A percentile compares a stretch with the other conserved stretches of the same genome.
Conservation (phyloP, 1,140 invertebrate genomes). For the Brachionus asplanchnoidis region DNA sequence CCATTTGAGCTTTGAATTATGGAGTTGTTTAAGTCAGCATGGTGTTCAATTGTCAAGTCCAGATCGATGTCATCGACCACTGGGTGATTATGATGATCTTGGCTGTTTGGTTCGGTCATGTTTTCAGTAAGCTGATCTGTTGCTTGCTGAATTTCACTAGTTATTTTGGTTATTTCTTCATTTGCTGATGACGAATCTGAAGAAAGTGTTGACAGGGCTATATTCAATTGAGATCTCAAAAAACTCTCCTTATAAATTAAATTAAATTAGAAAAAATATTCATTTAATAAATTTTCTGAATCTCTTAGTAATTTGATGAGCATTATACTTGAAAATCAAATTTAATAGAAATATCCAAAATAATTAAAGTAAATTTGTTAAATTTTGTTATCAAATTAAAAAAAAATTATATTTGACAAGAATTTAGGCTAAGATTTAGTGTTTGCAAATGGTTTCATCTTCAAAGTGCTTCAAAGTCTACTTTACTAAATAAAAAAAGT, state of each 20-base stretch:
- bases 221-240: conserved; percentile 32
- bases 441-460: too few species aligned
- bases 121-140: not conserved
- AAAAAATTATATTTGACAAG: not conserved
- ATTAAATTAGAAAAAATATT: not conserved
- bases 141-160: not conserved
- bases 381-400: not conserved
- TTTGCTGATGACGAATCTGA: not conserved
- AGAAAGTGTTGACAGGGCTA: not conserved
- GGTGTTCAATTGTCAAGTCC: conserved; percentile 8
- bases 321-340: too few species aligned
- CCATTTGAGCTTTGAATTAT: not conserved
- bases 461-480: too few species aligned
- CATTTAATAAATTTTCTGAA: not conserved
- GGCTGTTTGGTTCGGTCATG: not conserved
- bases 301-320: not conserved
- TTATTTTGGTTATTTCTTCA: not conserved
- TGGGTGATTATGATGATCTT: not conserved
- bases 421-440: too few species aligned
- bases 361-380: too few species aligned
- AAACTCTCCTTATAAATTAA: not conserved
- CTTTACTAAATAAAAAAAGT: too few species aligned
- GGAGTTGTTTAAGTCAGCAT: not conserved
- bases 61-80: conserved; percentile 1
- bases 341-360: not conserved